Percentiles rank a stretch among this genome's conserved stretches.
Conservation (phyloP, 2,888 invertebrate species). For the Drosophila incognita region DNA sequence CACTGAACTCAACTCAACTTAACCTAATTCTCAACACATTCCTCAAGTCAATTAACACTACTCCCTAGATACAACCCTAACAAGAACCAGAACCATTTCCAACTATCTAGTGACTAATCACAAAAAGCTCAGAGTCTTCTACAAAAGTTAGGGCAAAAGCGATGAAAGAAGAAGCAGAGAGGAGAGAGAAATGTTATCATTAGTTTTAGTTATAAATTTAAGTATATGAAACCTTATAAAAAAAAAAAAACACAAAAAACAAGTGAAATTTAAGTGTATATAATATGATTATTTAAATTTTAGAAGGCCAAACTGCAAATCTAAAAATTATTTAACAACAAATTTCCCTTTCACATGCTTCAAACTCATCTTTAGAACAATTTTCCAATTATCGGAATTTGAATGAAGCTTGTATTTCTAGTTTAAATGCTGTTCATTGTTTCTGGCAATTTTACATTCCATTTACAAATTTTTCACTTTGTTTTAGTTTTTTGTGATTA, state of each 20-base stretch:
- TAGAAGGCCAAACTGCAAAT: slow-evolving; percentile 24
- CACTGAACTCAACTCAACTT: slow-evolving; percentile 9
- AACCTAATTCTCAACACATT: slow-evolving; percentile 30
- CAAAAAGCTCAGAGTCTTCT: slow-evolving; percentile 63
- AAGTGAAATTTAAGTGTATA: slow-evolving; percentile 45
- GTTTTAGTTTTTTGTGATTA: slow-evolving; percentile 26
- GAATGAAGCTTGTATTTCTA: slow-evolving; percentile 10
- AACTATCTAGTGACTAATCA: slow-evolving; percentile 25
- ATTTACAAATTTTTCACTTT: slow-evolving; percentile 21
- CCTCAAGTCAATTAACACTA: slow-evolving; percentile 53
- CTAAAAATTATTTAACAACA: neutral
- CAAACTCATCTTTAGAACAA: neutral
- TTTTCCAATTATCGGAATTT: slow-evolving; percentile 4
- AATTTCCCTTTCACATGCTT: slow-evolving; percentile 1
- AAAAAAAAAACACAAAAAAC: slow-evolving; percentile 7
- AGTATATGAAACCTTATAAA: slow-evolving; percentile 45
- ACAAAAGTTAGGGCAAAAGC: slow-evolving; percentile 19
- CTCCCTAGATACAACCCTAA: slow-evolving; percentile 23
- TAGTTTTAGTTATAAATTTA: slow-evolving; percentile 77
- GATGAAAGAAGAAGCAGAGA: slow-evolving; percentile 3
- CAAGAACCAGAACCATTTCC: slow-evolving; percentile 19
- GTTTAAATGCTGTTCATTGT: slow-evolving; percentile 13
- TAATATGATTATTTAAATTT: slow-evolving; percentile 56
- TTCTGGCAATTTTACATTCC: slow-evolving; percentile 41
- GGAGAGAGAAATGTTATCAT: slow-evolving; percentile 70